These are phyloP conservation scores for Callithrix jacchus DNA, from an alignment of 2,113 vertebrate genomes.

Conservation along the genomic window DNA sequence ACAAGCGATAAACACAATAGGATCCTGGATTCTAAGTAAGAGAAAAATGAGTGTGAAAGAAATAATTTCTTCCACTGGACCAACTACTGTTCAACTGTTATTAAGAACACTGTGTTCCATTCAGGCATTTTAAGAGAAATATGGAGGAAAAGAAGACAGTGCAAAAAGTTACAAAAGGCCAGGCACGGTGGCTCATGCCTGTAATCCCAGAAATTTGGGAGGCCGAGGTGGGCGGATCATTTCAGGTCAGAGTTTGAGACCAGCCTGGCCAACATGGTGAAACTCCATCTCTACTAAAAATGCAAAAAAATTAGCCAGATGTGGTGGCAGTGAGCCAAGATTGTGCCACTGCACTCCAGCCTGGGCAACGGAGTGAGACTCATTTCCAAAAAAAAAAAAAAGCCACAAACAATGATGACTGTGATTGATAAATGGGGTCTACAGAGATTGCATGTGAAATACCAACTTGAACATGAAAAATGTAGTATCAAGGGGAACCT, in stretches of 20 bases:
- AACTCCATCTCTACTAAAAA: too few species aligned
- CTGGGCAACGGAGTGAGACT: background rate
- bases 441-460: background rate
- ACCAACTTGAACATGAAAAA: background rate
- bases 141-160: background rate
- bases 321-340: too few species aligned
- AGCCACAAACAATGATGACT: background rate
- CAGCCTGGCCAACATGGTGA: too few species aligned
- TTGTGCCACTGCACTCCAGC: too few species aligned
- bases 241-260: too few species aligned
- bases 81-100: background rate
- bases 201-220: too few species aligned
- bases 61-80: background rate
- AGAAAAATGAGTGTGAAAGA: background rate
- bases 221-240: too few species aligned
- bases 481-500: background rate
- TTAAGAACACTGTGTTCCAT: background rate
- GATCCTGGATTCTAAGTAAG: background rate
- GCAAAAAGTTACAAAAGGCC: too few species aligned
- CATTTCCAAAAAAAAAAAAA: background rate
- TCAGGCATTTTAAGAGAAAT: background rate
- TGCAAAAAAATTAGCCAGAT: too few species aligned
- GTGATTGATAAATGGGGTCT: background rate
- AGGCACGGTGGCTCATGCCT: too few species aligned
- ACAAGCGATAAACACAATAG: background rate